phyloP scores from a whole-genome alignment of 2,797 vertebrate species.

The Phrynocephalus vlangalii region DNA sequence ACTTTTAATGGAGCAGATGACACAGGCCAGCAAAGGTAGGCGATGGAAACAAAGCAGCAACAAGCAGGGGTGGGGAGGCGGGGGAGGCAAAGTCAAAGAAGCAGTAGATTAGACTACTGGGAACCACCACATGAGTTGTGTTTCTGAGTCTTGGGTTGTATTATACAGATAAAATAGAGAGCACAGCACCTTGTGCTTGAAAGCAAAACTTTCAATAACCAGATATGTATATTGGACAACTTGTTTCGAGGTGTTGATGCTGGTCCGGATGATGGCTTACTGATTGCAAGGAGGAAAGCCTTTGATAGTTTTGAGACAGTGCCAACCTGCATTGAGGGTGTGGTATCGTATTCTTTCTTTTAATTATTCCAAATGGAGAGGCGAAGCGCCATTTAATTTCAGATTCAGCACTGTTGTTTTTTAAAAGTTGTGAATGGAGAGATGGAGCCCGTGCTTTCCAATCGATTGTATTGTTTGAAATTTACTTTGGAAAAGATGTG shows the following conservation, averaged over 20 bases:
- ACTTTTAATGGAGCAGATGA: constrained; percentile 80
- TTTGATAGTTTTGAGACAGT: constrained; percentile 56
- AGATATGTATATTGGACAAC: constrained; percentile 15
- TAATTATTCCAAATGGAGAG: constrained; percentile 55
- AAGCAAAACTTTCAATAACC: too few relatives aligned
- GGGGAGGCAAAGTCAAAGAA: constrained; percentile 63
- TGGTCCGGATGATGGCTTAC: constrained; percentile 53
- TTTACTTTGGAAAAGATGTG: constrained; percentile 54
- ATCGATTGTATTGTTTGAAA: constrained; percentile 23
- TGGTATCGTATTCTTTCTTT: constrained; percentile 52
- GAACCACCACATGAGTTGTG: constrained; percentile 66
- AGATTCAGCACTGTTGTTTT: constrained; percentile 21
- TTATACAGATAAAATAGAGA: constrained; percentile 24
- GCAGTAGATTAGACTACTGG: constrained; percentile 67
- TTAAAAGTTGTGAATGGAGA: neutral
- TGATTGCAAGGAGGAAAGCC: constrained; percentile 40
- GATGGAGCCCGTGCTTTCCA: constrained; percentile 16
- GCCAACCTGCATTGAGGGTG: constrained; percentile 55
- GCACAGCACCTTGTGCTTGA: constrained; percentile 48
- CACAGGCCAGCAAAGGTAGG: constrained; percentile 84
- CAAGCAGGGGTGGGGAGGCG: neutral
- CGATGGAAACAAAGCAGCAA: constrained; percentile 56
- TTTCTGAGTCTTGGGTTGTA: constrained; percentile 60
- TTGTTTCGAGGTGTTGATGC: too few relatives aligned
- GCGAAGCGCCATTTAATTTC: constrained; percentile 50